Conservation (phyloP, 2,888 invertebrate genomes). For the Cloeon dipterum region DNA sequence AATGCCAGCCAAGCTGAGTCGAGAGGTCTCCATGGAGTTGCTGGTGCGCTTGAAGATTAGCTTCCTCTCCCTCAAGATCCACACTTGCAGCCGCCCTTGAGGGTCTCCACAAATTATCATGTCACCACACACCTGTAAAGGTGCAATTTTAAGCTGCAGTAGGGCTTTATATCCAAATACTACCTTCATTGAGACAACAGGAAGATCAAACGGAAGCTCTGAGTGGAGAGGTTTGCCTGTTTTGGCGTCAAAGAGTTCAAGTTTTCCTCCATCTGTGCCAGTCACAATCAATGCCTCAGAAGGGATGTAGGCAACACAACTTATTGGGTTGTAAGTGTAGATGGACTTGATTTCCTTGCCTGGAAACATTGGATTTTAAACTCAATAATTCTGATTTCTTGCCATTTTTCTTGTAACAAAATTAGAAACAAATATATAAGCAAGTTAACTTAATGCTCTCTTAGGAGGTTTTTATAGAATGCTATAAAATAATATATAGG, state of each 20-base stretch:
- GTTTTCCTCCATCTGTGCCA: neutral
- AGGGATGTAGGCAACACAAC: neutral
- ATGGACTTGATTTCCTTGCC: neutral
- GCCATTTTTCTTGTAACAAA: too few relatives aligned
- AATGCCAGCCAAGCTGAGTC: neutral
- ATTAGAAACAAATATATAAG: too few relatives aligned
- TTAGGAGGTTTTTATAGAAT: too few relatives aligned
- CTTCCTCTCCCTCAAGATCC: neutral
- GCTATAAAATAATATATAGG: too few relatives aligned
- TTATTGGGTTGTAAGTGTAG: neutral
- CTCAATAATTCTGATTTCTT: too few relatives aligned
- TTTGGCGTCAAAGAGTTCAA: neutral
- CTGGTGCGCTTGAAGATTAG: neutral
- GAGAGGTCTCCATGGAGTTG: neutral
- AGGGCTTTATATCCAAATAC: too few relatives aligned
- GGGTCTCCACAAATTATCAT: neutral
- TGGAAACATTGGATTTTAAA: too few relatives aligned
- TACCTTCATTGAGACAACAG: neutral
- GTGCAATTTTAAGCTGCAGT: too few relatives aligned
- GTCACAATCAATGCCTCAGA: neutral
- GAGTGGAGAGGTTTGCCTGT: neutral
- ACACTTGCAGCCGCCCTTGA: neutral
- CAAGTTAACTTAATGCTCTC: too few relatives aligned
- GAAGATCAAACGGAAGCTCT: neutral
- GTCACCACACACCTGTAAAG: neutral